Evolutionary conservation across 2,113 vertebrate genomes (phyloP), one percentile per base, ranked within the genome.

Genomic region (Saimiri boliviensis): DNA sequence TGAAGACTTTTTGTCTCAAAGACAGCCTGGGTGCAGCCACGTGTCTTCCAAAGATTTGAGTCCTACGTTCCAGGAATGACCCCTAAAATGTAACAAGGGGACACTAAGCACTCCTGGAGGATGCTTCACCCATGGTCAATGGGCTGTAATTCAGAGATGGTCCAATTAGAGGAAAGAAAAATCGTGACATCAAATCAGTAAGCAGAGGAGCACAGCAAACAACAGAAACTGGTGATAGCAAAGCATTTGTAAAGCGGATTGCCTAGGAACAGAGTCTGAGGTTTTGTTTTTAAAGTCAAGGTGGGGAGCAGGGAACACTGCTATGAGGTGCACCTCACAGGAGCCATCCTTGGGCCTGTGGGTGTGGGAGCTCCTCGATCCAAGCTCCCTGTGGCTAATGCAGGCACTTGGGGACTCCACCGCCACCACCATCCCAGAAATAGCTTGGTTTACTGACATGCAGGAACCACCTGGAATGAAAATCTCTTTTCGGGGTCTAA

Each of bases 371-470:
- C 2, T 2, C 42, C 27, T 16, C 0, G 14, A 27, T 37, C 80
- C 13, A 8, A 27, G 47, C 3, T 3, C 83, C 1, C 12, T 63
- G 0, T 4, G n/a, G 13, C 5, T n/a, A 0, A 0, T 3, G 0
- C 0, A 20, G 6, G 73, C 6, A 1, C 40, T 25, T 25, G 2
- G 13, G 40, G 3, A 14, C 73, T 45, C 25, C 14, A 42, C 23
- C 6, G 1, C 40, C 73, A 25, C 40, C 49, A 4, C 21, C 16
- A 2, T 25, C 17, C 12, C 17, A 12, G 30, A n/a, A 16, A 37
- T 1, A 35, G 30, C 66, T 86, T 21, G 3, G 0, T 54, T 47
- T 63, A 32, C 32, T 35, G 35, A 37, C 8, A 7, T 7, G 2
- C 0, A 13, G 20, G 30, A 11, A 19, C 35, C 21, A 4, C 17